Base-by-base conservation (phyloP, 2,888 invertebrate species). In the Quadroppia sp. region DNA sequence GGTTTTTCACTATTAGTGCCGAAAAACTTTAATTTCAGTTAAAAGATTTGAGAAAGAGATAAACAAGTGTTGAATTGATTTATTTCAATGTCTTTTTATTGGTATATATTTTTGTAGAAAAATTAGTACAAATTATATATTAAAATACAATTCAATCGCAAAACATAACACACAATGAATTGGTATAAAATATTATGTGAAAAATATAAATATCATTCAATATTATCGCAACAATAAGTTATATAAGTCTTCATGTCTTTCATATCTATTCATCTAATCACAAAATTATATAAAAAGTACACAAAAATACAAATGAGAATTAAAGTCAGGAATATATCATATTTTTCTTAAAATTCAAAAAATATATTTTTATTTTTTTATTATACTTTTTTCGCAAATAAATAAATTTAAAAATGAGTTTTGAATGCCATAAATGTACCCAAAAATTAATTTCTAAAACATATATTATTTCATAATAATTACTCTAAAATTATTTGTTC, bases 371-470 rank as follows among this genome's bases (percentile, higher is more conserved):
- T 53, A 25, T 15, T 56, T 56, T 9, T 1, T 11, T 56, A 56
- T 56, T n/a, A 64, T 64, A 23, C 64, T 36, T 40, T n/a, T 64
- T 64, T n/a, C n/a, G n/a, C n/a, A 40, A 64, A 64, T 64, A 64
- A 64, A 64, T 64, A 64, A 64, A 40, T 7, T 36, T n/a, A n/a
- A n/a, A n/a, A n/a, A n/a, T n/a, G n/a, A 9, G 4, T 36, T 36
- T 36, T 9, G 9, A 36, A 36, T 36, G 36, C 36, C 36, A 36
- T 36, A 36, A 36, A 36, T 36, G 36, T 36, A 9, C 36, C 36
- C 36, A 36, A 36, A 36, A 36, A 36, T 36, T 7, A 4, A 36
- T 36, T 7, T 7, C 9, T 36, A 36, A 36, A 36, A 36, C 6
- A 7, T 7, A 36, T 7, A 36, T 9, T 36, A n/a, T n/a, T n/a